Conservation (phyloP, 1,140 invertebrate genomes). For the Drosophila leontia region DNA sequence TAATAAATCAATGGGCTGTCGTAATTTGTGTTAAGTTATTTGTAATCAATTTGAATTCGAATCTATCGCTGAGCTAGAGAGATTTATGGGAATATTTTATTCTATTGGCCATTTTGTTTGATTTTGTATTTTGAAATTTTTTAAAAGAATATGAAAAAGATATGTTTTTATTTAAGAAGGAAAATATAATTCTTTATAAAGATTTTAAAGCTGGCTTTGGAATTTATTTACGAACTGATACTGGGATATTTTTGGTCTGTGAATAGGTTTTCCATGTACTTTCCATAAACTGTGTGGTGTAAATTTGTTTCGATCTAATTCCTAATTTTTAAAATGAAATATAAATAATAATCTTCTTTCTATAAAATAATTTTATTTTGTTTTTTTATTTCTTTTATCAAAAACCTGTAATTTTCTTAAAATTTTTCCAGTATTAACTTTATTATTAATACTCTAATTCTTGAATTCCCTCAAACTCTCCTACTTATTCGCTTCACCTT, state of each 20-base stretch:
- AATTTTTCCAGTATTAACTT: not conserved
- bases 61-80: not conserved
- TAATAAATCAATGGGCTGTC: constrained; percentile 64
- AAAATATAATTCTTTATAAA: not conserved
- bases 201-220: not conserved
- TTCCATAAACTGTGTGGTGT: not conserved
- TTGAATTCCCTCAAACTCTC: not conserved
- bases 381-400: not conserved
- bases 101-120: too few species aligned
- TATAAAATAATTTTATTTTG: not conserved
- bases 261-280: not conserved
- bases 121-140: not conserved
- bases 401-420: not conserved
- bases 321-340: too few species aligned
- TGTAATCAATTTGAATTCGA: constrained; percentile 59
- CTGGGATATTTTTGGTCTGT: not conserved
- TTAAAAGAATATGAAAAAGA: not conserved
- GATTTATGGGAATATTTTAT: constrained; percentile 44
- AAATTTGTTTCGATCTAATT: not conserved
- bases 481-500: constrained; percentile 3
- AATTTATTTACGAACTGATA: not conserved
- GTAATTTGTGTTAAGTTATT: constrained; percentile 67
- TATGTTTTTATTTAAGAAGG: not conserved
- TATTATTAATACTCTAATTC: not conserved
- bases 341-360: too few species aligned